Conservation (phyloP, 2,888 invertebrate species). For the Meteorus colon region DNA sequence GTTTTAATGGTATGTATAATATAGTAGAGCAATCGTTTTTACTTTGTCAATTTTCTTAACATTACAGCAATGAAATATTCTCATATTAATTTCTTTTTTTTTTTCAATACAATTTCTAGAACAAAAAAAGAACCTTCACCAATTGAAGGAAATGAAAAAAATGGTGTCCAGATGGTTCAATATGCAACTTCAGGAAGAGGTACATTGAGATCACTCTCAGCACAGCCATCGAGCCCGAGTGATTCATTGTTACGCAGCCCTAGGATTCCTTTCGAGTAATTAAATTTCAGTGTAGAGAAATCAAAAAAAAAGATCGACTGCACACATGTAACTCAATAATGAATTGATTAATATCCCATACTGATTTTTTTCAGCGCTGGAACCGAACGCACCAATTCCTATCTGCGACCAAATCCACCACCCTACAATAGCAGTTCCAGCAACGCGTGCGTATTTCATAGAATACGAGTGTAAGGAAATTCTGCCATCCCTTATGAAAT, state of each 20-base stretch:
- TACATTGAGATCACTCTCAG: constrained; percentile 78
- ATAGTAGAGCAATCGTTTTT: constrained; percentile 37
- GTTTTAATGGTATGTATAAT: constrained; percentile 49
- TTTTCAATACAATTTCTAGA: constrained; percentile 19
- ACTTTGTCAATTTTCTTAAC: background rate
- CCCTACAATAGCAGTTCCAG: constrained; percentile 76
- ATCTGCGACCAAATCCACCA: constrained; percentile 76
- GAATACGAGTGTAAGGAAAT: constrained; percentile 6
- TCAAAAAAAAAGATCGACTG: background rate
- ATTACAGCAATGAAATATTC: background rate
- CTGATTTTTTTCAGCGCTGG: constrained; percentile 60
- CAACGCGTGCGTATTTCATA: constrained; percentile 71
- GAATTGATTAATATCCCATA: background rate
- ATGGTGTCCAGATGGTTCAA: constrained; percentile 79
- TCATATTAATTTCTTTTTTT: background rate
- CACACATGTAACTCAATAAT: background rate
- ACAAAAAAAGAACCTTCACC: constrained; percentile 71
- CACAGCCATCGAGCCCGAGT: constrained; percentile 69
- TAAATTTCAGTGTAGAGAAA: background rate
- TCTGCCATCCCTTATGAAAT: constrained; percentile 19
- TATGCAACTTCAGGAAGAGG: constrained; percentile 78
- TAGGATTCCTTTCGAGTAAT: constrained; percentile 59
- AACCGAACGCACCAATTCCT: constrained; percentile 66
- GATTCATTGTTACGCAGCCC: constrained; percentile 66
- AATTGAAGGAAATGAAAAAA: constrained; percentile 65